A percentile compares a stretch with the other conserved stretches of the same genome.
phyloP scores from a whole-genome alignment of 2,113 vertebrate species.

The Accipiter cooperii region DNA sequence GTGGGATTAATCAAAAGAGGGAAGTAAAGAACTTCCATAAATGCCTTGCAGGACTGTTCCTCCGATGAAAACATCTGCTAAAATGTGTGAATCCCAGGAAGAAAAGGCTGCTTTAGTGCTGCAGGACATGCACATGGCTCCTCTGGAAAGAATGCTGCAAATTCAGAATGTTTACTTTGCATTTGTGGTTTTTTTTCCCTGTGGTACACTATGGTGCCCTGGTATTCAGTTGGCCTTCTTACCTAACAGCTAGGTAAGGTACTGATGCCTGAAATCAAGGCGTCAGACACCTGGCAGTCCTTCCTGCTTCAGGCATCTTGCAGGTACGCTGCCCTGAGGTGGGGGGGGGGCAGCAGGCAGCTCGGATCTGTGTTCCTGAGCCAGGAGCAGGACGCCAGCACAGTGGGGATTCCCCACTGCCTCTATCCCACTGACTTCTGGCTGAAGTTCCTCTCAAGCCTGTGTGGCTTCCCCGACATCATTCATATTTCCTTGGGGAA shows the following conservation, averaged over 20 bases:
- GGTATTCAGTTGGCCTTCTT: not conserved
- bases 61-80: not conserved
- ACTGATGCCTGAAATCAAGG: not conserved
- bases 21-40: not conserved
- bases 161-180: not conserved
- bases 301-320: not conserved
- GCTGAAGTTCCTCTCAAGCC: not conserved
- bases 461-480: not conserved
- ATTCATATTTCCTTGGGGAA: not conserved
- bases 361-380: not conserved
- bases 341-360: not conserved
- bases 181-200: rapidly evolving
- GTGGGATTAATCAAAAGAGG: not conserved
- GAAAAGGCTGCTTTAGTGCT: not conserved
- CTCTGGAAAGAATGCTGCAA: not conserved
- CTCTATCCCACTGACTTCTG: not conserved
- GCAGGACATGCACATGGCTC: not conserved
- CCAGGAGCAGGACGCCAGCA: not conserved
- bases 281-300: not conserved
- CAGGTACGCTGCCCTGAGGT: not conserved
- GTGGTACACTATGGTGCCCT: not conserved
- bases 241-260: not conserved
- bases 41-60: not conserved
- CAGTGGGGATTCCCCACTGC: not conserved
- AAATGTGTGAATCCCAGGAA: not conserved